phyloP scores from a whole-genome alignment of 2,113 vertebrate species.

The Menidia beryllina region DNA sequence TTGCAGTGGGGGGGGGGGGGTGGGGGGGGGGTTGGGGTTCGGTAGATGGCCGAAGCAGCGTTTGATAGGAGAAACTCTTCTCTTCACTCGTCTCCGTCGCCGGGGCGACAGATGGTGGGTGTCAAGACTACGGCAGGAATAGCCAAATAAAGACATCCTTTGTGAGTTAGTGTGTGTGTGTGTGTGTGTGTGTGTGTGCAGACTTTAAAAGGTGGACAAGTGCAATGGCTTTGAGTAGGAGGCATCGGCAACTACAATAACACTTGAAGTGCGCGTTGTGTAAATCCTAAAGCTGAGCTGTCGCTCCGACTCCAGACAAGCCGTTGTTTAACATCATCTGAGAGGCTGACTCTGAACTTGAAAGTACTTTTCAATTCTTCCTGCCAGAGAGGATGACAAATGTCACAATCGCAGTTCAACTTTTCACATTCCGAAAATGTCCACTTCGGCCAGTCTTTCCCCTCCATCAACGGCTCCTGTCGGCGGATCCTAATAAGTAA shows the following conservation, averaged over 20 bases:
- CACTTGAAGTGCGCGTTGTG: conserved; percentile 64
- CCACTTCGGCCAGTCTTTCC: conserved; percentile 20
- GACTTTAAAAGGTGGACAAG: conserved; percentile 63
- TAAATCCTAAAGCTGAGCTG: conserved; percentile 53
- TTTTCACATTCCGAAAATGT: conserved; percentile 25
- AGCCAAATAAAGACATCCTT: conserved; percentile 78
- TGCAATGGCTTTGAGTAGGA: conserved; percentile 71
- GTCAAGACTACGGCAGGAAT: conserved; percentile 77
- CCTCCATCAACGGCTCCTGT: conserved; percentile 41
- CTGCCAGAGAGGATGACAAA: conserved; percentile 24
- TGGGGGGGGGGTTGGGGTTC: conserved; percentile 8
- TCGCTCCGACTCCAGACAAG: conserved; percentile 45
- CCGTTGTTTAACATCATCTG: conserved; percentile 37
- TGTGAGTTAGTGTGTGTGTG: conserved; percentile 62
- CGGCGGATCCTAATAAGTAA: conserved; percentile 54
- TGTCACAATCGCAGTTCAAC: conserved; percentile 36
- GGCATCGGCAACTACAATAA: conserved; percentile 69
- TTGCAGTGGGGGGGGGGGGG: conserved; percentile 27
- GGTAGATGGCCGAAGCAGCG: conserved; percentile 54
- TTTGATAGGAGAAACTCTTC: conserved; percentile 68
- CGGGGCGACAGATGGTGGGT: conserved; percentile 79
- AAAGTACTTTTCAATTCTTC: conserved; percentile 18
- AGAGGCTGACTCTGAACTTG: conserved; percentile 19
- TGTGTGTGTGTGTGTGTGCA: conserved; percentile 37
- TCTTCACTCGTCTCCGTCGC: conserved; percentile 74